phyloP scores from a whole-genome alignment of 2,113 vertebrate genomes.

The Emberiza fucata region DNA sequence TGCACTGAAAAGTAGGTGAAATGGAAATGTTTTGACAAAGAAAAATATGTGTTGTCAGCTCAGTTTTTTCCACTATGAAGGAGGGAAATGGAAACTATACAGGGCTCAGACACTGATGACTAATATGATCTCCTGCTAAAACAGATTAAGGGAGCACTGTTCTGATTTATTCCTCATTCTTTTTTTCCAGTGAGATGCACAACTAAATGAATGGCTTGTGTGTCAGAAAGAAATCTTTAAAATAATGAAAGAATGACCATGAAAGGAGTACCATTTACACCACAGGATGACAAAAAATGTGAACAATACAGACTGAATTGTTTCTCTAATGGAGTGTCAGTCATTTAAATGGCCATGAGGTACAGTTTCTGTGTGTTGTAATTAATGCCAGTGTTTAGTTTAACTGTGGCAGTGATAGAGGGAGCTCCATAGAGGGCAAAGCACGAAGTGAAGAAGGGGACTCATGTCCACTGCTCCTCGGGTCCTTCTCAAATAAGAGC shows the following conservation, averaged over 20 bases:
- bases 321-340: neutral
- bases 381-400: neutral
- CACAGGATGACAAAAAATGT: neutral
- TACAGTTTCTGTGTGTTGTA: neutral
- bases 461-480: neutral
- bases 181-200: neutral
- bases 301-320: neutral
- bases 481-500: neutral
- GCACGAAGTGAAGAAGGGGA: neutral
- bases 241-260: neutral
- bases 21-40: slow-evolving; percentile 72
- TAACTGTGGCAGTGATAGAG: neutral
- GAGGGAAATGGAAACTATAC: slow-evolving; percentile 54
- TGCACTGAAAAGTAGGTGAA: slow-evolving; percentile 52
- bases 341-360: neutral
- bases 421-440: neutral
- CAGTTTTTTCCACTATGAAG: slow-evolving; percentile 45
- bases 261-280: neutral
- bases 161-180: slow-evolving; percentile 26
- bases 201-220: neutral
- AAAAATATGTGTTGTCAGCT: slow-evolving; percentile 69
- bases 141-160: neutral
- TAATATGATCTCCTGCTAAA: slow-evolving; percentile 22
- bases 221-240: neutral
- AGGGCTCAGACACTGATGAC: neutral